These are phyloP conservation scores for Xestobium rufovillosum DNA, from an alignment of 2,888 invertebrate species.

Conservation along the genomic window DNA sequence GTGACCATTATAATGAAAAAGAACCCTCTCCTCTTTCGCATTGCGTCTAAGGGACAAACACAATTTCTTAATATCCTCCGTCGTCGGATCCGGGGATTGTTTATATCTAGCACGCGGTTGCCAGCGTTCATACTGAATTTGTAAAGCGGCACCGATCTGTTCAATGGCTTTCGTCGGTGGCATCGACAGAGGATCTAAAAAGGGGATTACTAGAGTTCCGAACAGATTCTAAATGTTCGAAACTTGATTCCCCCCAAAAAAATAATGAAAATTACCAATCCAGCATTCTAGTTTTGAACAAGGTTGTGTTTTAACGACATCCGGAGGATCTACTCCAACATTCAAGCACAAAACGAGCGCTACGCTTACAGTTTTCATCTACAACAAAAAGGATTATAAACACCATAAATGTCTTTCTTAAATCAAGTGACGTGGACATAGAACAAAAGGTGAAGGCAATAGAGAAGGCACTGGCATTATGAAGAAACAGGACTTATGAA, in stretches of 20 bases:
- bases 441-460: too few species aligned
- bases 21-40: slow-evolving; percentile 95
- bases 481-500: too few species aligned
- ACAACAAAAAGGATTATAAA: too few species aligned
- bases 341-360: slow-evolving; percentile 95
- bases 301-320: slow-evolving; percentile 93
- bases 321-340: slow-evolving; percentile 99
- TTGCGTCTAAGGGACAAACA: slow-evolving; percentile 90
- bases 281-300: slow-evolving; percentile 95
- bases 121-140: slow-evolving; percentile 97
- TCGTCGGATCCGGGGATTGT: slow-evolving; percentile 93
- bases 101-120: slow-evolving; percentile 97
- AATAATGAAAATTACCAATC: slow-evolving; percentile 65
- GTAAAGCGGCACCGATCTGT: slow-evolving; percentile 82
- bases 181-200: slow-evolving; percentile 74
- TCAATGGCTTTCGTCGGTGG: slow-evolving; percentile 90
- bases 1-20: slow-evolving; percentile 99
- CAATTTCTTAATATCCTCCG: slow-evolving; percentile 95
- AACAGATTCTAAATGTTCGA: background rate
- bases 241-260: too few species aligned
- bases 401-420: too few species aligned
- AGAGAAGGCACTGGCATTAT: too few species aligned
- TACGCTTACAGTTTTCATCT: slow-evolving; percentile 99
- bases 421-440: slow-evolving; percentile 5
- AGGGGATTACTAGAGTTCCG: slow-evolving; percentile 13